These are phyloP conservation scores for Laspeyria flexula DNA, from an alignment of 2,888 invertebrate genomes.

Conservation along the genomic window DNA sequence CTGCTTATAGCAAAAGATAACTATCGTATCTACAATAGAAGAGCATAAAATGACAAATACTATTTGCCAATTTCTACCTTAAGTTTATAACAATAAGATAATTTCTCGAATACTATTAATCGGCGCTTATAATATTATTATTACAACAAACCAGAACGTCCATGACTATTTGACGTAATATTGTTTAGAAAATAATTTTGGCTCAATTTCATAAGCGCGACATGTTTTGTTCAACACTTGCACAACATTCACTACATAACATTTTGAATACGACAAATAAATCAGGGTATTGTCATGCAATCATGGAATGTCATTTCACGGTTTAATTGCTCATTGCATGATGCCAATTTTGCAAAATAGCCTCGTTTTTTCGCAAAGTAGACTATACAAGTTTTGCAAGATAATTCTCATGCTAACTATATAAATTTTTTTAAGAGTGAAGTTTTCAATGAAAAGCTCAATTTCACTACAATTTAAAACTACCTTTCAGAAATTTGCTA, in stretches of 20 bases:
- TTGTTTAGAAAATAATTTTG: constrained; percentile 40
- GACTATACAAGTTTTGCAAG: background rate
- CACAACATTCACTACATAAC: constrained; percentile 19
- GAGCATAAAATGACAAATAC: too few species aligned
- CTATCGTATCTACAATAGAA: too few species aligned
- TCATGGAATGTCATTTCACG: constrained; percentile 46
- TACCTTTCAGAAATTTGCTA: too few species aligned
- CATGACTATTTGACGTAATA: constrained; percentile 24
- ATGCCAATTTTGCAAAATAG: background rate
- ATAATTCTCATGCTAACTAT: background rate
- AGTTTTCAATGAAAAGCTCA: too few species aligned
- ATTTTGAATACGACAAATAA: constrained; percentile 34
- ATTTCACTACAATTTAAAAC: too few species aligned
- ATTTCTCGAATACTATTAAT: too few species aligned
- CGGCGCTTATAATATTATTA: background rate
- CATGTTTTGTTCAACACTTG: constrained; percentile 25
- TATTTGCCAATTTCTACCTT: too few species aligned
- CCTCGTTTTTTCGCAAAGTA: background rate
- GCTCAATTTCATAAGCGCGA: constrained; percentile 43
- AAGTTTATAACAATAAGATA: too few species aligned
- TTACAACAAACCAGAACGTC: constrained; percentile 2
- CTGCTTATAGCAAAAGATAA: too few species aligned
- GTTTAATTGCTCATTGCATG: background rate
- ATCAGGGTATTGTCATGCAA: constrained; percentile 67
- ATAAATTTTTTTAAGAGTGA: too few species aligned